A percentile compares a stretch with the other conserved stretches of the same genome.
These are phyloP conservation scores for Stenodema calcarata DNA, from an alignment of 2,888 invertebrate genomes.

Conservation along the genomic window DNA sequence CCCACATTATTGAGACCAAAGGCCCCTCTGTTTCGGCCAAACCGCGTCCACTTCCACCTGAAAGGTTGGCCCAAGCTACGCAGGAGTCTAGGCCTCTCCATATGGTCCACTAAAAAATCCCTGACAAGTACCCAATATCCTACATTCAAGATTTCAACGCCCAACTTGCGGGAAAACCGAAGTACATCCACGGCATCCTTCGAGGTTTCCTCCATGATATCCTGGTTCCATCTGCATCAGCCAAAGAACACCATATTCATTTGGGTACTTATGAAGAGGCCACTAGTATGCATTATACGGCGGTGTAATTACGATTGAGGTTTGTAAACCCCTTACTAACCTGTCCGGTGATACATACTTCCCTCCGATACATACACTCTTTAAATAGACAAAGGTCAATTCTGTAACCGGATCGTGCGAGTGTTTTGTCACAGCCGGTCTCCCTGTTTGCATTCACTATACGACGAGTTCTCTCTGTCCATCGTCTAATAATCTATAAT, in stretches of 20 bases:
- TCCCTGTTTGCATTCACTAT: too few relatives aligned
- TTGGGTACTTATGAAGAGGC: too few relatives aligned
- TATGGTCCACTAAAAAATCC: constrained; percentile 51
- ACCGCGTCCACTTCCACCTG: constrained; percentile 54
- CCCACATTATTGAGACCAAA: constrained; percentile 27
- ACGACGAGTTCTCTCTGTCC: too few relatives aligned
- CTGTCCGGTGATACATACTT: too few relatives aligned
- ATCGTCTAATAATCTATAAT: too few relatives aligned
- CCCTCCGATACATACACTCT: too few relatives aligned
- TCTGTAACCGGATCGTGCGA: too few relatives aligned
- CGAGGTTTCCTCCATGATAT: constrained; percentile 56
- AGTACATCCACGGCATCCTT: constrained; percentile 57
- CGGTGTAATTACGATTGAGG: too few relatives aligned
- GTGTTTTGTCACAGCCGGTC: too few relatives aligned
- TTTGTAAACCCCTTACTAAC: too few relatives aligned
- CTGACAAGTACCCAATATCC: constrained; percentile 60
- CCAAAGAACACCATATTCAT: constrained; percentile 55
- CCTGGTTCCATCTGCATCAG: constrained; percentile 52
- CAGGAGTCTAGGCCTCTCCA: constrained; percentile 39
- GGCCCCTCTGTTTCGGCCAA: constrained; percentile 59
- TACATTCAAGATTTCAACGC: constrained; percentile 59
- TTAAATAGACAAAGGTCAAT: too few relatives aligned
- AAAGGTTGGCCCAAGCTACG: constrained; percentile 59
- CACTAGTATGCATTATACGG: too few relatives aligned
- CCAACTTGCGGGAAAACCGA: constrained; percentile 57